A percentile compares a stretch with the other conserved stretches of the same genome.
Conservation (phyloP, 2,113 vertebrate species). For the Ondatra zibethicus region DNA sequence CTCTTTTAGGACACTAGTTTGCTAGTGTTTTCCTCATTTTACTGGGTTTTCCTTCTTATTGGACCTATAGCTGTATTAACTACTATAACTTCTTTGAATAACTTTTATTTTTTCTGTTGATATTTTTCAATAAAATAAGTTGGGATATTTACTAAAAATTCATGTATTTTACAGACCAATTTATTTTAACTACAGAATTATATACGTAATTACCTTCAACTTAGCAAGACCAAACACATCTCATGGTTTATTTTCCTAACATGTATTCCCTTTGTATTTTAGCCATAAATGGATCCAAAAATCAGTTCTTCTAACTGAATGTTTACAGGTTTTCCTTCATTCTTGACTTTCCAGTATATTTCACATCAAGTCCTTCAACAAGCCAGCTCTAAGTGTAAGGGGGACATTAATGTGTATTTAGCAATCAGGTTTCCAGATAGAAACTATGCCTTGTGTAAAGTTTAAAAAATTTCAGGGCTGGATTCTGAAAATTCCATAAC, state of each 20-base stretch:
- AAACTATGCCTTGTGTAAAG: background rate
- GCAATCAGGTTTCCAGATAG: background rate
- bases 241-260: background rate
- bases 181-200: background rate
- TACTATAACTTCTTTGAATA: background rate
- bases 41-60: background rate
- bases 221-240: background rate
- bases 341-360: background rate
- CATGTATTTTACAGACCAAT: background rate
- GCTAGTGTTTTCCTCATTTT: background rate
- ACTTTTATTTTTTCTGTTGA: background rate
- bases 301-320: background rate
- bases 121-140: background rate
- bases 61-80: background rate
- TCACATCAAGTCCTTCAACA: background rate
- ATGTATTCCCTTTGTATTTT: background rate
- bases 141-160: conserved; percentile 18
- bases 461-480: background rate
- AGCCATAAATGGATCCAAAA: background rate
- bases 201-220: background rate
- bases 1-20: background rate
- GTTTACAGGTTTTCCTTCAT: background rate
- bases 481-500: background rate
- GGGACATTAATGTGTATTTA: background rate
- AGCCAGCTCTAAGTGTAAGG: background rate